Conservation (phyloP, 2,113 vertebrate species). For the Machaerirhynchus nigripectus region DNA sequence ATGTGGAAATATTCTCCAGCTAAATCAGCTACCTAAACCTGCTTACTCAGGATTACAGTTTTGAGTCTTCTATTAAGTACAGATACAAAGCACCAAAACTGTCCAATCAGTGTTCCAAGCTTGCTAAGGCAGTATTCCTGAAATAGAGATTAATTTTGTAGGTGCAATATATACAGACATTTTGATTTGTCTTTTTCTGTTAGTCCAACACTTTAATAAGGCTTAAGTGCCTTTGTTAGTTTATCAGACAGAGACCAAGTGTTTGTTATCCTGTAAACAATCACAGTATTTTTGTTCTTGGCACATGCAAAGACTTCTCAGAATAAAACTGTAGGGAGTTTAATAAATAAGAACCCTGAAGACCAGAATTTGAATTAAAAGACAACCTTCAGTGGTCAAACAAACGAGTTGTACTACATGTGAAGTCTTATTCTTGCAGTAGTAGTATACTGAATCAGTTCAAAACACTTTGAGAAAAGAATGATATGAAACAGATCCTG, state of each 20-base stretch:
- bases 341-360: neutral
- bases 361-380: neutral
- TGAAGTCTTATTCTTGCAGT: neutral
- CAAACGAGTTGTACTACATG: neutral
- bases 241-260: neutral
- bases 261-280: neutral
- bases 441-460: neutral
- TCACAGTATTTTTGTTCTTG: neutral
- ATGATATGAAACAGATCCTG: neutral
- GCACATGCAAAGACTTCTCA: neutral
- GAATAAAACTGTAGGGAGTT: neutral
- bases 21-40: neutral
- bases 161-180: neutral
- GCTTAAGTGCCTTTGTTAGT: neutral
- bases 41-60: neutral
- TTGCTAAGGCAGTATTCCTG: neutral
- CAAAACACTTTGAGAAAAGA: neutral
- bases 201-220: neutral
- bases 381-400: neutral
- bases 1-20: neutral
- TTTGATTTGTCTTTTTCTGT: neutral
- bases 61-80: neutral
- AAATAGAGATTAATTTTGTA: neutral
- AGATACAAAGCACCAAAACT: neutral
- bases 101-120: neutral